Conservation (phyloP, 2,888 invertebrate species). For the Dryocosmus kuriphilus region DNA sequence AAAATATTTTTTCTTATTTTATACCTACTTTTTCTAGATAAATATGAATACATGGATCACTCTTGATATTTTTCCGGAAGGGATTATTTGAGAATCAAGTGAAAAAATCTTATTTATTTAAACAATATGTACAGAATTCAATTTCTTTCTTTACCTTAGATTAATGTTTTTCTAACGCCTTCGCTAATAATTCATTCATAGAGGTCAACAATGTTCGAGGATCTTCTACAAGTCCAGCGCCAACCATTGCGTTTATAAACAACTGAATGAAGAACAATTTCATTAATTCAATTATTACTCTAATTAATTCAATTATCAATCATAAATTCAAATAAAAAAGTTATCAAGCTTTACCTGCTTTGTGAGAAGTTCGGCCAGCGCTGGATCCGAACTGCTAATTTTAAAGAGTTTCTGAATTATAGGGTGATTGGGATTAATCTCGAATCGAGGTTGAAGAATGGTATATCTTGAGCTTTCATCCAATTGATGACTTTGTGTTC, state of each 20-base stretch:
- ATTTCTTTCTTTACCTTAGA: neutral
- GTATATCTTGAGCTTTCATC: conserved; percentile 92
- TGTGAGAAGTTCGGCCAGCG: conserved; percentile 89
- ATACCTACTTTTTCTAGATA: no score
- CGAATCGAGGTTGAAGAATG: conserved; percentile 93
- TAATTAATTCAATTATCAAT: neutral
- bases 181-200: conserved; percentile 91
- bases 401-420: conserved; percentile 92
- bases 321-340: neutral
- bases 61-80: no score
- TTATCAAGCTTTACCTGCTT: conserved; percentile 81
- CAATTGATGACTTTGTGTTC: conserved; percentile 90
- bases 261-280: conserved; percentile 80
- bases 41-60: no score
- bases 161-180: conserved; percentile 85
- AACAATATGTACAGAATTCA: conserved; percentile 1
- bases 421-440: conserved; percentile 95
- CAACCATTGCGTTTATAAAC: conserved; percentile 96
- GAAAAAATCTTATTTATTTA: neutral
- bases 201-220: conserved; percentile 90
- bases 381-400: conserved; percentile 86
- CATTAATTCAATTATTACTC: no score
- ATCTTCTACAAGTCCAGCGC: conserved; percentile 95
- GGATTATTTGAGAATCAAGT: no score
- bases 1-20: conserved; percentile 67